These are phyloP conservation scores for Oncorhynchus kisutch DNA, from an alignment of 2,113 vertebrate genomes.

Conservation along the genomic window DNA sequence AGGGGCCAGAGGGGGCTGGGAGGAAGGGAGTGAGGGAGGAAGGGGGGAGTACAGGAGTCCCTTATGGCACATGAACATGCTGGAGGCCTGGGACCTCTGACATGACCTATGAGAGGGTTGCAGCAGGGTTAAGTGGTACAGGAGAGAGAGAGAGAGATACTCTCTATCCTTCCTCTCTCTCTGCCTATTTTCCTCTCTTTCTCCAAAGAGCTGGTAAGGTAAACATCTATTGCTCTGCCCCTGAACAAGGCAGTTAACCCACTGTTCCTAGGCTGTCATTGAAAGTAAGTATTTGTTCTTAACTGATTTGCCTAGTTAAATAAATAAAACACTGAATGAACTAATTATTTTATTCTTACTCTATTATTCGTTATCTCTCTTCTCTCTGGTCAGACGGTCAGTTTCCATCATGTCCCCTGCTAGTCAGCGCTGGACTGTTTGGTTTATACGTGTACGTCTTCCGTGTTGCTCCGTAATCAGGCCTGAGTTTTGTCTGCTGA, in stretches of 20 bases:
- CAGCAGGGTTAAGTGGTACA: slow-evolving; percentile 41
- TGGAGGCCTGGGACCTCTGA: slow-evolving; percentile 35
- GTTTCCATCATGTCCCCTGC: neutral
- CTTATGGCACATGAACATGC: slow-evolving; percentile 15
- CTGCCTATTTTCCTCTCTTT: neutral
- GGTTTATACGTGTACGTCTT: slow-evolving; percentile 36
- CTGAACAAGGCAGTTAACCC: no score
- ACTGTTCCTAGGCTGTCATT: no score
- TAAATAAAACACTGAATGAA: neutral
- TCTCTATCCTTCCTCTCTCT: slow-evolving; percentile 7
- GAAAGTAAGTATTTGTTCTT: no score
- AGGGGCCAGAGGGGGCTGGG: neutral
- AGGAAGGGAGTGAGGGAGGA: neutral
- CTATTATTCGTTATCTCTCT: neutral
- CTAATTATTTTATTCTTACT: neutral
- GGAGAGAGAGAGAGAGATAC: slow-evolving; percentile 14
- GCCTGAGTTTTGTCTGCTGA: slow-evolving; percentile 27
- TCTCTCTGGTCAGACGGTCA: neutral
- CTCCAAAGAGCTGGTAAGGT: no score
- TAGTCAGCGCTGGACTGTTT: slow-evolving; percentile 2
- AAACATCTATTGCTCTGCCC: no score
- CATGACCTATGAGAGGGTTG: slow-evolving; percentile 19
- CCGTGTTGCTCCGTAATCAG: slow-evolving; percentile 24
- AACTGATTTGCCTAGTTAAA: no score
- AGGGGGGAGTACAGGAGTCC: slow-evolving; percentile 1